Conservation (phyloP, 2,888 invertebrate species). For the Macrosiphum euphorbiae region DNA sequence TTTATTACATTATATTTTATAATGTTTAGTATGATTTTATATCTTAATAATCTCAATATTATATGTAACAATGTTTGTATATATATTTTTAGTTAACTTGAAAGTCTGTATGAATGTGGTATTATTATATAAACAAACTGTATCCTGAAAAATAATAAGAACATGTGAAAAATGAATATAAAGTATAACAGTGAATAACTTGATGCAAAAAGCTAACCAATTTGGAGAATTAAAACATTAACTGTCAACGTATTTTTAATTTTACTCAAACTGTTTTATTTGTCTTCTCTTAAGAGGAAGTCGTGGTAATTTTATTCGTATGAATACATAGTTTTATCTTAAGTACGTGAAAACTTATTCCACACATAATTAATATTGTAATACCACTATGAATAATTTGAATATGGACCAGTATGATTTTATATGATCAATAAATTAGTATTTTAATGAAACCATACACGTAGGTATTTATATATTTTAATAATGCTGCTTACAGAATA, state of each 20-base stretch:
- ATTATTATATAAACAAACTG: neutral
- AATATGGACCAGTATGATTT: neutral
- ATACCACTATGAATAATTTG: no score
- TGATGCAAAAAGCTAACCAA: neutral
- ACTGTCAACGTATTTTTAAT: neutral
- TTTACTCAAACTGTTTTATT: neutral
- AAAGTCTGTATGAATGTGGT: neutral
- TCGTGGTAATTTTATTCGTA: neutral
- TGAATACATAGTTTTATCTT: neutral
- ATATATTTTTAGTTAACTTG: neutral
- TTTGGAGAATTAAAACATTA: neutral
- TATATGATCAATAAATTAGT: slow-evolving; percentile 10
- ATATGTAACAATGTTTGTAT: no score
- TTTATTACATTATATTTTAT: no score
- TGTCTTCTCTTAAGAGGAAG: no score
- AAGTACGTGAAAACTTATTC: neutral
- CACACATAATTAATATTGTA: neutral
- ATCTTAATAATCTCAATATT: no score
- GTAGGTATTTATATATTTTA: neutral
- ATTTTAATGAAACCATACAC: neutral
- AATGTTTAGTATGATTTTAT: no score
- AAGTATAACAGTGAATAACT: neutral
- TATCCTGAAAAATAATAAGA: neutral
- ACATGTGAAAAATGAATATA: neutral
- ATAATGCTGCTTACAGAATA: slow-evolving; percentile 6